These are phyloP conservation scores for Chironomus tepperi DNA, from an alignment of 1,140 invertebrate species.

Conservation along the genomic window DNA sequence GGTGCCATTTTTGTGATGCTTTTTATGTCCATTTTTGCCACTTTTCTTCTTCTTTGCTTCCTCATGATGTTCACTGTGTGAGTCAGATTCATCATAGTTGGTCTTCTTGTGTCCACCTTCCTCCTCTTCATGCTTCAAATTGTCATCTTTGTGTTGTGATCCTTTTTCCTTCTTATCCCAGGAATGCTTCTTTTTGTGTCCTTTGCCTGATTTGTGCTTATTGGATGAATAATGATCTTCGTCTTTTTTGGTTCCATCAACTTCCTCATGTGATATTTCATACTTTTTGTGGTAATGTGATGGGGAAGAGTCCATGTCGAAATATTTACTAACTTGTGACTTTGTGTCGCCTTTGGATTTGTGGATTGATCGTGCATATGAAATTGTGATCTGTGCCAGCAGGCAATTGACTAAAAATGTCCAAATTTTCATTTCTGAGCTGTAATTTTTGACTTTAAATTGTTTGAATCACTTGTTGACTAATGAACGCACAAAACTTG, in stretches of 20 bases:
- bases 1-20: constrained; percentile 58
- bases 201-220: constrained; percentile 48
- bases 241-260: constrained; percentile 41
- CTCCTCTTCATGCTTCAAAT: constrained; percentile 49
- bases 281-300: background rate
- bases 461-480: background rate
- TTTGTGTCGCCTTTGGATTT: background rate
- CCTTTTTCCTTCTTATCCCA: constrained; percentile 50
- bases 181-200: constrained; percentile 45
- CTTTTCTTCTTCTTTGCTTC: constrained; percentile 52
- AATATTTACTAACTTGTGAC: background rate
- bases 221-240: constrained; percentile 44
- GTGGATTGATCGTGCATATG: background rate
- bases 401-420: background rate
- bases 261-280: constrained; percentile 31
- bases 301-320: background rate
- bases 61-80: constrained; percentile 52
- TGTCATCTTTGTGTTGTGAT: constrained; percentile 53
- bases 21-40: constrained; percentile 58
- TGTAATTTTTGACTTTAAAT: background rate
- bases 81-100: constrained; percentile 49
- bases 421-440: background rate
- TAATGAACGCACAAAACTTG: background rate
- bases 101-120: constrained; percentile 53
- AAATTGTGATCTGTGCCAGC: background rate